These are phyloP conservation scores for Acanthiza pusilla DNA, from an alignment of 2,797 vertebrate species.

Conservation along the genomic window DNA sequence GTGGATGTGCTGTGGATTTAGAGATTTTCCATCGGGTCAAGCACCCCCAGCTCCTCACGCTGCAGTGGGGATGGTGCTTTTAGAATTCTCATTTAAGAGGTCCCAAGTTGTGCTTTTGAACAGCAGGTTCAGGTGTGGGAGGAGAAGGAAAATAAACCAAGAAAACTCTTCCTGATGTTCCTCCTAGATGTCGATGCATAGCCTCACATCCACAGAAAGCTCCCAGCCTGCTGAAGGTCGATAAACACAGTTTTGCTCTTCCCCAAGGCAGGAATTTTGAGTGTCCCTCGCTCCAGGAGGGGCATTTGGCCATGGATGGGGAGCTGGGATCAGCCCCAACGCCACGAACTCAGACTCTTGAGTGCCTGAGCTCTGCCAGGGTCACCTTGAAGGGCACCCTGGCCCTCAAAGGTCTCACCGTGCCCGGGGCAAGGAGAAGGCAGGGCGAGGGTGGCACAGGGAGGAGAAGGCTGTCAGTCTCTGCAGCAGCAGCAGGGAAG, in stretches of 20 bases:
- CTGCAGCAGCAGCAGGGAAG: neutral
- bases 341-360: neutral
- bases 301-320: neutral
- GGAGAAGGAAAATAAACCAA: neutral
- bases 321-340: rapidly evolving
- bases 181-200: neutral
- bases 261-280: neutral
- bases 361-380: neutral
- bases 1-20: neutral
- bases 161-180: neutral
- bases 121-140: neutral
- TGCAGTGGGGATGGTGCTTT: neutral
- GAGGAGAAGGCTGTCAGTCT: neutral
- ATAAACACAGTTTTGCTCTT: rapidly evolving
- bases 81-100: neutral
- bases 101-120: neutral
- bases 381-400: neutral
- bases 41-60: neutral
- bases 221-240: neutral
- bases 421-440: neutral
- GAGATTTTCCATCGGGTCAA: neutral
- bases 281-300: neutral
- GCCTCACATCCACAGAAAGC: rapidly evolving
- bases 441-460: neutral
- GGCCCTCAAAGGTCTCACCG: neutral